phyloP scores from a whole-genome alignment of 53 echinoderm and acorn worm genomes.

The Glandiceps talaboti region DNA sequence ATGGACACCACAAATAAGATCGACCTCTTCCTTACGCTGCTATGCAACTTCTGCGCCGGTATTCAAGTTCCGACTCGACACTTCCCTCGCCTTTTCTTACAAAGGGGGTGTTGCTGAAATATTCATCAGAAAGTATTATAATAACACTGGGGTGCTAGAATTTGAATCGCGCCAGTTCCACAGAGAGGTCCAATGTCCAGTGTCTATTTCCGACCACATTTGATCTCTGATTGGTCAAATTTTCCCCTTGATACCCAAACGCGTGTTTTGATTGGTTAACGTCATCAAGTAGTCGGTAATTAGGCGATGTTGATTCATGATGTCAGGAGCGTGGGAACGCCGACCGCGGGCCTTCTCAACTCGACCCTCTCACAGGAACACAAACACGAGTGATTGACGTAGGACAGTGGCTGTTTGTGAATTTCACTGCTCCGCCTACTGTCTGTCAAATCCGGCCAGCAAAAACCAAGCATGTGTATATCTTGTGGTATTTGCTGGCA shows the following conservation, averaged over 20 bases:
- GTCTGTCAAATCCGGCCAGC: neutral
- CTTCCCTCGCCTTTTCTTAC: neutral
- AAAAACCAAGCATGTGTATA: too few species aligned
- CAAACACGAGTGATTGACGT: neutral
- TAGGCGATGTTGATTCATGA: neutral
- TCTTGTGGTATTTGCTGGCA: too few species aligned
- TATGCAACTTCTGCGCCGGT: neutral
- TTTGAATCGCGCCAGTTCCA: neutral
- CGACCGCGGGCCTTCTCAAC: slow-evolving; percentile 1
- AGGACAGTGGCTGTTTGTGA: neutral
- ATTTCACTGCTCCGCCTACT: neutral
- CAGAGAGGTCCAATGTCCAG: neutral
- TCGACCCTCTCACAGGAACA: neutral
- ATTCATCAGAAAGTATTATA: neutral
- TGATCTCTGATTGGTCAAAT: neutral
- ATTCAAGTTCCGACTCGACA: neutral
- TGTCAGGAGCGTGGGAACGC: neutral
- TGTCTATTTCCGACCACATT: neutral
- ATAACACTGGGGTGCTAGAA: neutral
- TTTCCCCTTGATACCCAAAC: neutral
- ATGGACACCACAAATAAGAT: too few species aligned
- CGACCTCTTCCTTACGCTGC: neutral
- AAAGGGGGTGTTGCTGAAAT: neutral
- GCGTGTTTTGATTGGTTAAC: neutral
- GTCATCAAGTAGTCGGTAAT: neutral